A percentile compares a stretch with the other conserved stretches of the same genome.
phyloP scores from a whole-genome alignment of 2,797 vertebrate genomes.

The Rallus crepitans region DNA sequence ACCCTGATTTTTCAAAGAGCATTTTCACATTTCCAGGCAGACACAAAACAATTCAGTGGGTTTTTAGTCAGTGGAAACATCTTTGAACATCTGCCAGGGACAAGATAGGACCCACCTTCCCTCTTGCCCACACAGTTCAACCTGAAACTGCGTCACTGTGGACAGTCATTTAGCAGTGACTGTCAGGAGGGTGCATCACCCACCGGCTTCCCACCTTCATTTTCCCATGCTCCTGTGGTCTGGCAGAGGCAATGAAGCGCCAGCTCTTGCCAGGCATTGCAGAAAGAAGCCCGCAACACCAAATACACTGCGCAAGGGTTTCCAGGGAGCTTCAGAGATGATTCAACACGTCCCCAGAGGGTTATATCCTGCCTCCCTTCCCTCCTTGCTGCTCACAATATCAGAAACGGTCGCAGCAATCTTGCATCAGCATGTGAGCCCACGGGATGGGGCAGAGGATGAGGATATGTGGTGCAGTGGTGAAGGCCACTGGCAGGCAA shows the following conservation, averaged over 20 bases:
- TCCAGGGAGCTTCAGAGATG: background rate
- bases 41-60: background rate
- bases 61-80: background rate
- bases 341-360: constrained; percentile 40
- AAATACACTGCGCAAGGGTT: background rate
- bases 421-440: background rate
- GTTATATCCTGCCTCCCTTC: constrained; percentile 28
- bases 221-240: background rate
- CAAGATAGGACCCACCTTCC: background rate
- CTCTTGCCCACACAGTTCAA: background rate
- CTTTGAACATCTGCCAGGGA: background rate
- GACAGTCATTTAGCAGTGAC: background rate
- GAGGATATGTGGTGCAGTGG: background rate
- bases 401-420: background rate
- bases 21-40: background rate
- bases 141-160: background rate
- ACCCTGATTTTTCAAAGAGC: background rate
- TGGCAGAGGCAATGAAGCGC: background rate
- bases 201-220: background rate
- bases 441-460: fast-evolving
- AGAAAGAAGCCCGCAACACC: background rate
- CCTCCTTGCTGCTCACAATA: background rate
- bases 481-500: background rate
- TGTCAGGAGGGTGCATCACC: background rate
- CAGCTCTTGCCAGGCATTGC: background rate